Conservation (phyloP, 2,888 invertebrate genomes). For the Melinopterus prodromus region DNA sequence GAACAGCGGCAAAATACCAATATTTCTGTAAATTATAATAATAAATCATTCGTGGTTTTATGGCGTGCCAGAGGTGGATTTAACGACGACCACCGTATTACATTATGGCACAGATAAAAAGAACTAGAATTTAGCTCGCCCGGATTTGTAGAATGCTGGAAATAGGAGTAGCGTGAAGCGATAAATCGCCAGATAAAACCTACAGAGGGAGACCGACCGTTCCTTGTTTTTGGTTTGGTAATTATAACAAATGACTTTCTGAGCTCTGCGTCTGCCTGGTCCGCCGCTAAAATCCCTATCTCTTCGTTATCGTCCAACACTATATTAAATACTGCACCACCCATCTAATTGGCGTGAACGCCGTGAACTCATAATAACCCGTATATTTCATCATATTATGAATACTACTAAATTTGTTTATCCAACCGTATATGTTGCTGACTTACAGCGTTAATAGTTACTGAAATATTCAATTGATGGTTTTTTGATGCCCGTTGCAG, state of each 20-base stretch:
- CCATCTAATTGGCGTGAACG: constrained; percentile 7
- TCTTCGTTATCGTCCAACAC: constrained; percentile 17
- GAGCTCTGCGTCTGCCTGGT: constrained; percentile 36
- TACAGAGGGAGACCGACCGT: constrained; percentile 51
- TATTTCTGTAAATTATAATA: constrained; percentile 15
- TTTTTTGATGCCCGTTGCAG: no score
- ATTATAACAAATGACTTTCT: constrained; percentile 57
- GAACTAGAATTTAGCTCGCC: constrained; percentile 55
- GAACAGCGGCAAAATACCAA: not conserved
- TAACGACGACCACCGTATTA: constrained; percentile 55
- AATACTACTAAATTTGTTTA: no score
- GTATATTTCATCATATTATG: no score
- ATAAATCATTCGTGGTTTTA: constrained; percentile 17
- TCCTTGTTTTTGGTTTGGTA: constrained; percentile 59
- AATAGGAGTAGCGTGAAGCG: constrained; percentile 54
- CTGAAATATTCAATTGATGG: no score
- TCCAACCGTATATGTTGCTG: no score
- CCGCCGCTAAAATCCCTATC: constrained; percentile 27
- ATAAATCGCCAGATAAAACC: constrained; percentile 59
- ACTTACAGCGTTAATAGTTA: no score
- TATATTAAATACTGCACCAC: constrained; percentile 19
- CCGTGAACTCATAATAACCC: not conserved
- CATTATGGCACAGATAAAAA: constrained; percentile 56
- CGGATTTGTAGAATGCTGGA: constrained; percentile 55
- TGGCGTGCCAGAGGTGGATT: constrained; percentile 43